Base-by-base conservation (phyloP, 1,140 invertebrate species). In the Neomicropteryx cornuta region DNA sequence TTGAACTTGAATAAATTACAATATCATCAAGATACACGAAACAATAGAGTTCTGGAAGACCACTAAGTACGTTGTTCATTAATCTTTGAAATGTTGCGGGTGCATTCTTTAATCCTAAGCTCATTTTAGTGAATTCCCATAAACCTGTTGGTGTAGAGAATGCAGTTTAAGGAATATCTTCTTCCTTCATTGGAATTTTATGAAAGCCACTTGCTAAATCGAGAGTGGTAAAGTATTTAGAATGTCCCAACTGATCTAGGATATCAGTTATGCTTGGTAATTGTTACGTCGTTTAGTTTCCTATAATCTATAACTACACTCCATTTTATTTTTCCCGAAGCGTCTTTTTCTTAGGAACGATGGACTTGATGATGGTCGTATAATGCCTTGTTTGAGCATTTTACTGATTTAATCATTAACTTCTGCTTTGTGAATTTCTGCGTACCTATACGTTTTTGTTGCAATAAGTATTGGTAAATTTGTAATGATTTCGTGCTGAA, bases 191-290 rank as follows among this genome's bases (percentile, higher is more conserved):
- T 29, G 53, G 47, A 5, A 74, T 52, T 43, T 76, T 71, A 44
- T 64, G 67, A 44, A 64, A 74, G 5, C 71, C 71, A 21, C 44
- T 50, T 2, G 48, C 49, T 3, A 69, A 38, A 53, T 73, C 64
- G 11, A 72, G 31, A 2, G 56, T 54, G 3, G 54, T 46, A 40
- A 71, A 72, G 36, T 52, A 62, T 17, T 45, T 47, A 11, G 48
- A 36, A 2, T 51, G 52, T 6, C 52, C 49, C 32, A 72, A 42
- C 42, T 55, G 55, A 34, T 66, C 55, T 28, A 76, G 46, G 32
- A 58, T 50, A 16, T 69, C 59, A 13, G 53, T 55, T 10, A 72
- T 70, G 8, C 61, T 51, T 4, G 71, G 70, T 5, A 76, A 56
- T 45, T 3, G 55, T 59, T 24, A 47, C 42, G 19, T 51, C 37